Conservation (phyloP, 2,797 vertebrate genomes). For the Podarcis lilfordi region DNA sequence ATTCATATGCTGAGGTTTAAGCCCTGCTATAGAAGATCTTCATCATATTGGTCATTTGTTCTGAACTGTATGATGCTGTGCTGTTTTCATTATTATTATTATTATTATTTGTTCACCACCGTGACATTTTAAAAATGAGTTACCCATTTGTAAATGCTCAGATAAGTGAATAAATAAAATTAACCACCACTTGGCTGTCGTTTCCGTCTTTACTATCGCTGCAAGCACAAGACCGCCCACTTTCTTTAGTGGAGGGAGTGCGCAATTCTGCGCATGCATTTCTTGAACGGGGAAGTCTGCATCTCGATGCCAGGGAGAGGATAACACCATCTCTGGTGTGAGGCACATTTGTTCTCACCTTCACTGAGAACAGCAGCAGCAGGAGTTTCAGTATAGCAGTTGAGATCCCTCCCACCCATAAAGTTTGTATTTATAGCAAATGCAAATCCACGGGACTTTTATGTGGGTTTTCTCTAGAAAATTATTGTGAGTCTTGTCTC, state of each 20-base stretch:
- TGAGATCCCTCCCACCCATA: neutral
- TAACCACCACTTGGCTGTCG: neutral
- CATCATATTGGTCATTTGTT: no score
- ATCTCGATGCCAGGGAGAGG: neutral
- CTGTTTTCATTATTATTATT: no score
- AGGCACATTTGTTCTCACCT: conserved; percentile 9
- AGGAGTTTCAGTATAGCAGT: neutral
- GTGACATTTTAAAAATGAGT: no score
- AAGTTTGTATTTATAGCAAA: neutral
- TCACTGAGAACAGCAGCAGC: neutral
- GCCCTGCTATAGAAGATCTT: no score
- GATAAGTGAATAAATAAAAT: no score
- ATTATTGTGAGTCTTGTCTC: neutral
- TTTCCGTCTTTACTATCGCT: neutral
- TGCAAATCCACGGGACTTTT: neutral
- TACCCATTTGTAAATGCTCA: no score
- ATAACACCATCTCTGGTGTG: neutral
- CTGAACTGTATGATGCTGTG: no score
- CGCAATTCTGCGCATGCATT: neutral
- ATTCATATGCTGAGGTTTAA: no score
- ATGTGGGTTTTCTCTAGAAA: neutral
- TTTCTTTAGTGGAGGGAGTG: no score
- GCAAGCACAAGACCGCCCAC: no score
- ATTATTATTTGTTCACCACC: no score
- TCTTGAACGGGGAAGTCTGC: neutral